Base-by-base conservation (phyloP, 2,113 vertebrate genomes). In the Dolichotis patagonum region DNA sequence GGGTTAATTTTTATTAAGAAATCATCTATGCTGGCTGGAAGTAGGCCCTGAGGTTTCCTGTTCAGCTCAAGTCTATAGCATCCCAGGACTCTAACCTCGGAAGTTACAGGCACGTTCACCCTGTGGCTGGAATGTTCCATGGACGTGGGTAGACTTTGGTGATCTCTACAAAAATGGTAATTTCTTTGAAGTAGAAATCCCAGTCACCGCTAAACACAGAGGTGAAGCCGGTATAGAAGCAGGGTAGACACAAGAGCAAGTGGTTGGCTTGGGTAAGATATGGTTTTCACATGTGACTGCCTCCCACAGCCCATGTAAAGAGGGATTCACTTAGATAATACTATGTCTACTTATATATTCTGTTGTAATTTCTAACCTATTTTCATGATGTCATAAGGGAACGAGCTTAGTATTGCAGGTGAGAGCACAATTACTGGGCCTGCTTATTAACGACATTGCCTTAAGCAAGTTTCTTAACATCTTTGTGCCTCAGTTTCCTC, bases 1-100 rank as follows among this genome's bases (percentile, higher is more conserved):
- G 95, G 98, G 97, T 98, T 98, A 98, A 93, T 98, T 98, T 98
- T 98, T 97, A 98, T 98, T 98, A 98, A 97, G 94, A 97, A 97
- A 77, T 8, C 85, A 65, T 92, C 85, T 96, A 82, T 71, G 60
- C 84, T 63, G 85, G 94, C 75, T 67, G 19, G 85, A 82, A 93
- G 63, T 16, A n/a, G 16, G 73, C 73, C 62, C 54, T 22, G 54
- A 38, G 62, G 90, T 85, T 84, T 84, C 49, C 82, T 80, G 54
- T 12, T 92, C 85, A 54, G 60, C 7, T 14, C 78, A 41, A 30
- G 77, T 80, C 88, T 16, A 14, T 2, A 58, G 94, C 54, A 80
- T 26, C 22, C 41, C 9, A 2, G 17, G 22, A 58, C 17, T n/a
- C 52, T 8, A 17, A 63, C 3, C 4, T 41, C 13, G 19, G 26